These are phyloP conservation scores for Pachyseris speciosa DNA, from an alignment of 64 coral and sea anemone genomes.

Conservation along the genomic window DNA sequence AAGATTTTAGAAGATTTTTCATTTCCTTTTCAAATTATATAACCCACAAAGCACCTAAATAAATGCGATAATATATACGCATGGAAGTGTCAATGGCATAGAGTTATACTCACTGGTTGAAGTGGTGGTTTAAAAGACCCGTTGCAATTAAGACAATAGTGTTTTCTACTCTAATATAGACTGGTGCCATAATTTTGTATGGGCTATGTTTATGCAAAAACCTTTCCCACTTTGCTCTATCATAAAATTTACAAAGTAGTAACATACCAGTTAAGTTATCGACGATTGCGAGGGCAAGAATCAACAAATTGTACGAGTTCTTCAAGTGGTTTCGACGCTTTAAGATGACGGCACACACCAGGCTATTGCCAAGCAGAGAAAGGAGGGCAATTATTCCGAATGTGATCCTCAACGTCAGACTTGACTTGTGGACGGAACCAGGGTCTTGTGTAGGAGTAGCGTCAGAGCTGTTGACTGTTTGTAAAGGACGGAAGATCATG, in stretches of 20 bases:
- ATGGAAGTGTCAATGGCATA: too few relatives aligned
- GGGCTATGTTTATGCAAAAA: neutral
- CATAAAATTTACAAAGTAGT: too few relatives aligned
- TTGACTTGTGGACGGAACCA: neutral
- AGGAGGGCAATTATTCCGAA: slow-evolving; percentile 12
- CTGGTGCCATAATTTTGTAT: neutral
- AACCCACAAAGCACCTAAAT: too few relatives aligned
- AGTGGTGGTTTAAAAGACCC: too few relatives aligned
- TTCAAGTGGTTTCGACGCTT: neutral
- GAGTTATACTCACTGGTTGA: too few relatives aligned
- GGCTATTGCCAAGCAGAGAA: slow-evolving; percentile 6
- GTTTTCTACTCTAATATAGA: too few relatives aligned
- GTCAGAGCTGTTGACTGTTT: neutral
- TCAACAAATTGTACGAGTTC: slow-evolving; percentile 16
- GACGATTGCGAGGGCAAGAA: neutral
- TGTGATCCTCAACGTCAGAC: neutral
- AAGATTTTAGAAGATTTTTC: too few relatives aligned
- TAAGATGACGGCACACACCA: slow-evolving; percentile 1
- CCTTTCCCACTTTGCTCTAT: neutral
- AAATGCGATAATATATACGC: too few relatives aligned
- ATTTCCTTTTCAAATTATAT: too few relatives aligned
- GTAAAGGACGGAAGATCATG: neutral
- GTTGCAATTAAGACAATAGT: too few relatives aligned
- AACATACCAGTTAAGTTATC: slow-evolving; percentile 12
- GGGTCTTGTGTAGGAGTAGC: neutral